A percentile compares a stretch with the other conserved stretches of the same genome.
Evolutionary conservation across 2,888 invertebrate species (phyloP).

Genomic region (Nomada hirtipes): DNA sequence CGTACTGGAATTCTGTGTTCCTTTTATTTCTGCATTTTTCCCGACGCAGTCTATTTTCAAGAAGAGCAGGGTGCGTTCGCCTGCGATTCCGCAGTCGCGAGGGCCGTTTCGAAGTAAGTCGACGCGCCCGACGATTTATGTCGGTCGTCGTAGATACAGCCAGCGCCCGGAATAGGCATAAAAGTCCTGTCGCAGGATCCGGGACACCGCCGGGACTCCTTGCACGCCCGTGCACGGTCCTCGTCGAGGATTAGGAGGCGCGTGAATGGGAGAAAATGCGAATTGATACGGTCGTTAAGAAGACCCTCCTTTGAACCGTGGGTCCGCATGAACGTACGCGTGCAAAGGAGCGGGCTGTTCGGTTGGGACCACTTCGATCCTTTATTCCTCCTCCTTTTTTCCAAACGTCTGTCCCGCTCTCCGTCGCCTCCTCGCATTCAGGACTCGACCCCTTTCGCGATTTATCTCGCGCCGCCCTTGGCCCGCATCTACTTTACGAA

Average conservation of each 20-base stretch:
- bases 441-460: constrained; percentile 37
- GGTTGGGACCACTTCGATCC: constrained; percentile 49
- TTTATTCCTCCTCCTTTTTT: constrained; percentile 30
- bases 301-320: constrained; percentile 68
- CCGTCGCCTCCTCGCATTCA: neutral
- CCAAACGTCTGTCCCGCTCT: neutral
- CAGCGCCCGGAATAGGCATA: constrained; percentile 59
- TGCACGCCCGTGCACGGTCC: constrained; percentile 39
- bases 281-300: constrained; percentile 78
- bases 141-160: constrained; percentile 61
- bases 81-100: constrained; percentile 10
- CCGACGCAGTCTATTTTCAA: neutral
- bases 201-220: constrained; percentile 22
- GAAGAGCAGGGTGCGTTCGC: neutral
- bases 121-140: constrained; percentile 72
- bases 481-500: constrained; percentile 23
- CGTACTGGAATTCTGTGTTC: no score
- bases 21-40: neutral
- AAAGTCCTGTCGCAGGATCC: constrained; percentile 64
- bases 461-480: constrained; percentile 58
- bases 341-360: constrained; percentile 37
- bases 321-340: constrained; percentile 57
- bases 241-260: constrained; percentile 72
- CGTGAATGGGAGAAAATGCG: constrained; percentile 77
- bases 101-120: constrained; percentile 48